Evolutionary conservation across 1,140 invertebrate species (phyloP), one percentile per base, ranked within the genome.

Genomic region (Frieseomelitta varia): DNA sequence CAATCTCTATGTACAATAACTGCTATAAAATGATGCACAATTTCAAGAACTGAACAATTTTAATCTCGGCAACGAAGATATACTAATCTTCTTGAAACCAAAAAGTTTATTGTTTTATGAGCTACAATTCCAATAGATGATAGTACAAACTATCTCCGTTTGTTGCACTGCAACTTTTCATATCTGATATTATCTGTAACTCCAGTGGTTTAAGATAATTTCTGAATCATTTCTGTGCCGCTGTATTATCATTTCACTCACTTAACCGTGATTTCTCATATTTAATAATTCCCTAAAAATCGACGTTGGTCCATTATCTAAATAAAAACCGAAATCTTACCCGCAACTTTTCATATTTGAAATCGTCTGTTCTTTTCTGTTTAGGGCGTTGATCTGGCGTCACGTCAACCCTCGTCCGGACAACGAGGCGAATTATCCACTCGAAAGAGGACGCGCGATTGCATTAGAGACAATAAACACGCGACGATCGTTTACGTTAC

Each of bases 391-490:
- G 14, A 21, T 79, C 74, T 79, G 61, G 65, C 47, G 34, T 85
- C 69, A 1, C 15, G n/a, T 34, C 47, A 73, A 47, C 51, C 24
- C 68, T 76, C 51, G 61, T 73, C 14, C 21, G 11, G 21, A 73
- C 34, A 80, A 72, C 58, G 47, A 75, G 67, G 21, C 39, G 27
- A 72, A 84, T 84, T 84, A 84, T 84, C 55, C 39, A 72, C 83
- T 80, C 67, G 61, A 79, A 82, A 67, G 53, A 76, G 72, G 77
- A 86, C 81, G 69, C 81, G 84, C 85, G 80, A 88, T 80, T 85
- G 67, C 72, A 86, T 86, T 84, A 84, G 14, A 34, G 71, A 72
- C 77, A 84, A 84, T 80, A n/a, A 80, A 80, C 77, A 55, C 34
- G 77, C 82, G 68, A 72, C 27, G 68, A 63, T 79, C 39, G 76